Percentiles rank a stretch among this genome's conserved stretches.
Conservation (phyloP, 1,140 invertebrate genomes). For the Drosophila bifasciata region DNA sequence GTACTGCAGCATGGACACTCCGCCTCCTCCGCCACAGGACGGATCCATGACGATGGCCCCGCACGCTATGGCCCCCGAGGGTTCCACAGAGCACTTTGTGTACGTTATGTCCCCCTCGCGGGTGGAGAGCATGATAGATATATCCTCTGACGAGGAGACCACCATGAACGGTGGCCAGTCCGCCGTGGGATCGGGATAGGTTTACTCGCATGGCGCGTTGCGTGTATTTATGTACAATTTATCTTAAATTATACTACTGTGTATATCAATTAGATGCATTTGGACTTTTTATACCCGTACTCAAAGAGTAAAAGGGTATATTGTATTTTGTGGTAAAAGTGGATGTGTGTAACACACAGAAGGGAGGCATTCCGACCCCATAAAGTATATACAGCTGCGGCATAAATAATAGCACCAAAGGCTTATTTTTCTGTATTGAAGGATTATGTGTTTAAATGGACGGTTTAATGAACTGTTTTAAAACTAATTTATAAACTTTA, state of each 20-base stretch:
- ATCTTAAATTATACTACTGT: too few relatives aligned
- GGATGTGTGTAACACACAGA: too few relatives aligned
- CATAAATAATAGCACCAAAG: too few relatives aligned
- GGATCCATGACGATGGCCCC: constrained; percentile 37
- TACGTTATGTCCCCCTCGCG: constrained; percentile 83
- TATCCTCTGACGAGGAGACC: constrained; percentile 79
- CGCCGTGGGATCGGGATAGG: constrained; percentile 17
- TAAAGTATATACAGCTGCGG: too few relatives aligned
- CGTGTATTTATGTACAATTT: too few relatives aligned
- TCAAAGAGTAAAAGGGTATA: too few relatives aligned
- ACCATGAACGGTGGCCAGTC: constrained; percentile 57
- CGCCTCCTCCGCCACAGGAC: constrained; percentile 61
- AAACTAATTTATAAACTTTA: too few relatives aligned
- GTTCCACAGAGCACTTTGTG: constrained; percentile 77
- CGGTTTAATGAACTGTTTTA: too few relatives aligned
- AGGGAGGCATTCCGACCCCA: too few relatives aligned
- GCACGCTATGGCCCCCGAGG: constrained; percentile 47
- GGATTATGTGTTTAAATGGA: too few relatives aligned
- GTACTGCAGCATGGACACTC: constrained; percentile 73
- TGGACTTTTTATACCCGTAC: not conserved
- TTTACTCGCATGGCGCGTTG: constrained; percentile 1
- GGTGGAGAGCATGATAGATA: constrained; percentile 82
- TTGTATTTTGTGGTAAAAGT: too few relatives aligned
- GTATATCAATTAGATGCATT: not conserved
- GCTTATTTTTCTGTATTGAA: too few relatives aligned